phyloP scores from a whole-genome alignment of 2,113 vertebrate genomes.

The Girardinichthys multiradiatus region DNA sequence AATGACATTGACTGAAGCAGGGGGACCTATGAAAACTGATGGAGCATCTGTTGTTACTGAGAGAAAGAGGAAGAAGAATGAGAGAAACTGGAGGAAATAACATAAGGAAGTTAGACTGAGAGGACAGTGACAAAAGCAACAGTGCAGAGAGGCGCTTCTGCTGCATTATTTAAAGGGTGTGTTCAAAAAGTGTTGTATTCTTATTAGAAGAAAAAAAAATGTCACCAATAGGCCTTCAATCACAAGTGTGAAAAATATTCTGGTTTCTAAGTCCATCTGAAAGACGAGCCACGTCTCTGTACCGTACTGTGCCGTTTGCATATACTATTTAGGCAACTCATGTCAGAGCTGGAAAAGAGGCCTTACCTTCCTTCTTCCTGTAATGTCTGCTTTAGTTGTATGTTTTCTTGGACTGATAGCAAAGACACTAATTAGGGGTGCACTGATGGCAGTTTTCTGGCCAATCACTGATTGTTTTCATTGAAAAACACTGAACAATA shows the following conservation, averaged over 20 bases:
- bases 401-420: not conserved
- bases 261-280: slow-evolving; percentile 27
- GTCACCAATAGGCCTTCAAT: slow-evolving; percentile 34
- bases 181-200: slow-evolving; percentile 26
- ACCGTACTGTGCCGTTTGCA: slow-evolving; percentile 29
- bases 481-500: too few relatives aligned
- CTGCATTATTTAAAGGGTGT: slow-evolving; percentile 14
- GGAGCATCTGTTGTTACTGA: slow-evolving; percentile 32
- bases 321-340: slow-evolving; percentile 35
- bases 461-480: too few relatives aligned
- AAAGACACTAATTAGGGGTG: too few relatives aligned
- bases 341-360: slow-evolving; percentile 45
- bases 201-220: slow-evolving; percentile 14
- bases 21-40: slow-evolving; percentile 52
- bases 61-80: slow-evolving; percentile 24
- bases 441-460: too few relatives aligned
- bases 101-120: slow-evolving; percentile 15
- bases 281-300: slow-evolving; percentile 15
- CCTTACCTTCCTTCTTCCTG: slow-evolving; percentile 13
- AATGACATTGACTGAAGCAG: slow-evolving; percentile 36
- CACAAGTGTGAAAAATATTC: slow-evolving; percentile 8
- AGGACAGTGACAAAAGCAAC: not conserved
- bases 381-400: not conserved
- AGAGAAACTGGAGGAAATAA: slow-evolving; percentile 31
- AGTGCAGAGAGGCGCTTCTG: not conserved